phyloP scores from a whole-genome alignment of 2,113 vertebrate species.

The Myotis lucifugus region DNA sequence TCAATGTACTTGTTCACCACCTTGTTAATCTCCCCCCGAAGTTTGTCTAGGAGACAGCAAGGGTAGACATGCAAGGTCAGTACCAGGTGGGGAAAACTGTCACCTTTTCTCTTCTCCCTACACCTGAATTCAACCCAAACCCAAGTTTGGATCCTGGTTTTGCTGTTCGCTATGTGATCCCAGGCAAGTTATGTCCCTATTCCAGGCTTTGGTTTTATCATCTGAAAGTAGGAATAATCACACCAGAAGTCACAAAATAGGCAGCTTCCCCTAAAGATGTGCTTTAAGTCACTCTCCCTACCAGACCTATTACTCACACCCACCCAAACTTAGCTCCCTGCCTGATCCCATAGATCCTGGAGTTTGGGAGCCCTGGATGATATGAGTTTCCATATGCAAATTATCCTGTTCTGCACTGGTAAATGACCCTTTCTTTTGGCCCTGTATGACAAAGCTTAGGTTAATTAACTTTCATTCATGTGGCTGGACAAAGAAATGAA shows the following conservation, averaged over 20 bases:
- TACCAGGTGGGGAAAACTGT: fast-evolving
- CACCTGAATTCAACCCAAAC: neutral
- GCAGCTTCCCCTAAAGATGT: neutral
- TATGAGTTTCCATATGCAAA: constrained; percentile 50
- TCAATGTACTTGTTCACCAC: constrained; percentile 99
- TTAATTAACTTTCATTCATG: constrained; percentile 69
- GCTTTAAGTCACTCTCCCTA: neutral
- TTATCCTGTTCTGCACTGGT: neutral
- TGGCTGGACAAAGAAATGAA: neutral
- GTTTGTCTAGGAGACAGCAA: constrained; percentile 89
- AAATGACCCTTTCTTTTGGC: neutral
- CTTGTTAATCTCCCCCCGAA: constrained; percentile 98
- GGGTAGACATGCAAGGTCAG: neutral
- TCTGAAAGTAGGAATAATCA: neutral
- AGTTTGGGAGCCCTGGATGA: neutral
- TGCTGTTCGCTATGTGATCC: neutral
- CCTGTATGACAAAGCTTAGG: neutral
- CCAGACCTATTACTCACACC: neutral
- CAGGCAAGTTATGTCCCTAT: neutral
- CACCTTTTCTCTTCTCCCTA: neutral
- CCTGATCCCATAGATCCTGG: neutral
- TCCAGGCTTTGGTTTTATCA: neutral
- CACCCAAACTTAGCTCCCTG: neutral
- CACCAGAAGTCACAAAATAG: neutral
- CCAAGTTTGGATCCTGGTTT: neutral